phyloP scores from a whole-genome alignment of 2,888 invertebrate genomes.

The Drosophila siamana region DNA sequence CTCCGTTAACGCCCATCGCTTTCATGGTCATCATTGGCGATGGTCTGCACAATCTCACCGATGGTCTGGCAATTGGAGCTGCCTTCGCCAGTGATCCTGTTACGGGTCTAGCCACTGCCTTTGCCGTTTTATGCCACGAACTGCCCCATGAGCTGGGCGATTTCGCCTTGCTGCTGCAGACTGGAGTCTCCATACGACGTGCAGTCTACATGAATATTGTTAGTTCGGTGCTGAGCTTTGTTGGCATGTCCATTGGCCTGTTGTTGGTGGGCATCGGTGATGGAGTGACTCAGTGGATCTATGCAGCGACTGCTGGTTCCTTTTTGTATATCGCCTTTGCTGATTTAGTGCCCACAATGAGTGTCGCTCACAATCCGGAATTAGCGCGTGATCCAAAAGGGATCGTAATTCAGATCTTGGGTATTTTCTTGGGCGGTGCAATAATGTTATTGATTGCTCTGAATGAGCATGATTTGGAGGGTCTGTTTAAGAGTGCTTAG shows the following conservation, averaged over 20 bases:
- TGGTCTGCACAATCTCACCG: constrained; percentile 92
- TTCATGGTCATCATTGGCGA: constrained; percentile 93
- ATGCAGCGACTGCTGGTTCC: constrained; percentile 92
- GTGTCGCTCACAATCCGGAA: constrained; percentile 86
- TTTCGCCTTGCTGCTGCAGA: constrained; percentile 91
- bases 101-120: constrained; percentile 91
- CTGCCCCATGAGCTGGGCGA: constrained; percentile 93
- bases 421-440: constrained; percentile 89
- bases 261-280: constrained; percentile 90
- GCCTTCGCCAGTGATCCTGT: constrained; percentile 91
- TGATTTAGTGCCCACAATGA: constrained; percentile 90
- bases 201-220: constrained; percentile 91
- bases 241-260: constrained; percentile 90
- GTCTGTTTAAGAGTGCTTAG: constrained; percentile 49
- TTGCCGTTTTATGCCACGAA: constrained; percentile 93
- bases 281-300: constrained; percentile 91
- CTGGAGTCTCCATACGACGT: constrained; percentile 90
- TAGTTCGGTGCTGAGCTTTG: constrained; percentile 91
- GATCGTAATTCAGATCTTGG: constrained; percentile 88
- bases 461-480: constrained; percentile 87
- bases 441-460: constrained; percentile 92
- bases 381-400: constrained; percentile 86
- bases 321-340: constrained; percentile 93
- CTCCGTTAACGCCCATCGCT: constrained; percentile 89
- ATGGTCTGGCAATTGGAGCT: constrained; percentile 92